A percentile compares a stretch with the other conserved stretches of the same genome.
These are phyloP conservation scores for Celastrina argiolus DNA, from an alignment of 2,888 invertebrate genomes.

Conservation along the genomic window DNA sequence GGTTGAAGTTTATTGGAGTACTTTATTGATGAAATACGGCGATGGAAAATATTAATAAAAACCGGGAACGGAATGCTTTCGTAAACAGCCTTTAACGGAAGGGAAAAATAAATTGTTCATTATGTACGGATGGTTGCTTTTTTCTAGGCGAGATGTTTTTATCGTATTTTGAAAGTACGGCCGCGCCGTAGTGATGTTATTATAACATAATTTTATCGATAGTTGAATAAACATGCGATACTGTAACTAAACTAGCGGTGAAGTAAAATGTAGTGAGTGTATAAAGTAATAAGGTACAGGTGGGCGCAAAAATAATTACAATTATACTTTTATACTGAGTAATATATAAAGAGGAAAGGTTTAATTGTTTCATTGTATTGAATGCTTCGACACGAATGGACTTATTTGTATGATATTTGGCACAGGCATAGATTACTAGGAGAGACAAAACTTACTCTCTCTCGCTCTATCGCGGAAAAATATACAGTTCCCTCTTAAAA, in stretches of 20 bases:
- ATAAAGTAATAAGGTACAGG: too few relatives aligned
- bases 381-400: too few relatives aligned
- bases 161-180: conserved; percentile 20
- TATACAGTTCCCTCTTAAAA: too few relatives aligned
- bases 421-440: too few relatives aligned
- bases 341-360: too few relatives aligned
- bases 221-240: not conserved
- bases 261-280: not conserved
- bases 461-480: too few relatives aligned
- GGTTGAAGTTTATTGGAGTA: conserved; percentile 17
- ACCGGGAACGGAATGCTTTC: conserved; percentile 21
- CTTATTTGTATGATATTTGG: too few relatives aligned
- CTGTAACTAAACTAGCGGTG: not conserved
- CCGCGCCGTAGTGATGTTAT: conserved; percentile 10
- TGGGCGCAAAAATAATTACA: too few relatives aligned
- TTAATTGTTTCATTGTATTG: too few relatives aligned
- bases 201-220: conserved; percentile 10
- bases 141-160: conserved; percentile 22
- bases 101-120: conserved; percentile 22
- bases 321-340: too few relatives aligned
- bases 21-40: conserved; percentile 13
- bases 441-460: too few relatives aligned
- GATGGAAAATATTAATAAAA: conserved; percentile 20
- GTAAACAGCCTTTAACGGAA: conserved; percentile 22
- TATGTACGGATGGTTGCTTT: conserved; percentile 19